Evolutionary conservation across 30 jellyfish, hydroid and myxozoan species (phyloP).

Genomic region (Cassiopea andromeda): DNA sequence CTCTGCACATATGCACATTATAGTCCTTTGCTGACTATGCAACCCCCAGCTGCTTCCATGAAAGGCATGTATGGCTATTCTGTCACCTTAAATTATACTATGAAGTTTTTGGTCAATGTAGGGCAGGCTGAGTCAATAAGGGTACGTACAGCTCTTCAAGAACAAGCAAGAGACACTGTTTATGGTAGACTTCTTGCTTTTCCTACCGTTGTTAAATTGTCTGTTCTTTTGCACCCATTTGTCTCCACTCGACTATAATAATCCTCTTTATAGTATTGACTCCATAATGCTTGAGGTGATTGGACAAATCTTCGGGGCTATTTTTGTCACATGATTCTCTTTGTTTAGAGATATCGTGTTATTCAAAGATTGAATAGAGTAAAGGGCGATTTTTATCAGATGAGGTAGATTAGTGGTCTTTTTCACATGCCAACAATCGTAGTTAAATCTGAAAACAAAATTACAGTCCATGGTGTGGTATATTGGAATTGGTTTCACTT

Average conservation of each 20-base stretch:
- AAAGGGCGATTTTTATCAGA: constrained; percentile 1
- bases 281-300: neutral
- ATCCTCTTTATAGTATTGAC: neutral
- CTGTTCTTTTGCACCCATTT: too few relatives aligned
- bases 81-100: too few relatives aligned
- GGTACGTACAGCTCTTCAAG: too few relatives aligned
- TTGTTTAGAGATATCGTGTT: neutral
- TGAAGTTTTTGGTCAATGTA: too few relatives aligned
- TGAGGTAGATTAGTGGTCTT: constrained; percentile 28
- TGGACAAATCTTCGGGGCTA: neutral
- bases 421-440: constrained; percentile 5
- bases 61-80: too few relatives aligned
- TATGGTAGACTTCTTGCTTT: too few relatives aligned
- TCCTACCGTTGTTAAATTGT: too few relatives aligned
- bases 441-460: constrained; percentile 8
- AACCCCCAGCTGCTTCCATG: too few relatives aligned
- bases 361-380: neutral
- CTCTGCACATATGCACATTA: neutral
- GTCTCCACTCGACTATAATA: too few relatives aligned
- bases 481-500: neutral
- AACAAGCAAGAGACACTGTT: too few relatives aligned
- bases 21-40: too few relatives aligned
- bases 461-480: constrained; percentile 3
- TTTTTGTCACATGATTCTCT: neutral
- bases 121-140: too few relatives aligned